phyloP scores from a whole-genome alignment of 2,113 vertebrate species.

The Pelecanoides urinatrix region DNA sequence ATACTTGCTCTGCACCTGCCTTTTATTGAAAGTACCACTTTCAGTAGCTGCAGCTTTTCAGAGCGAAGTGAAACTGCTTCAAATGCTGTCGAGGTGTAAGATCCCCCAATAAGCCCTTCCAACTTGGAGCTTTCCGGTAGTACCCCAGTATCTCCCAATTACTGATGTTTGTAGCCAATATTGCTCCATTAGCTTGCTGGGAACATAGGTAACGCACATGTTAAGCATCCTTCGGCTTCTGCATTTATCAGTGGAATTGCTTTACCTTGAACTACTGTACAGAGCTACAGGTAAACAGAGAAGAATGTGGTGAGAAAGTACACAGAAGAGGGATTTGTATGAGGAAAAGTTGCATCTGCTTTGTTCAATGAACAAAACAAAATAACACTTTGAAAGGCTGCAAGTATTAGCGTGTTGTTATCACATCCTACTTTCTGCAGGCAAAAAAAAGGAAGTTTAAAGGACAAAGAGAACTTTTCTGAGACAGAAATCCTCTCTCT shows the following conservation, averaged over 20 bases:
- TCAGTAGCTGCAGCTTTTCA: background rate
- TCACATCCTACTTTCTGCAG: slow-evolving; percentile 28
- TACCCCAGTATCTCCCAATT: background rate
- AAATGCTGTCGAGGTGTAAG: background rate
- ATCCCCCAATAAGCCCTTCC: background rate
- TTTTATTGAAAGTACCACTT: background rate
- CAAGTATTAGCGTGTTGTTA: slow-evolving; percentile 6
- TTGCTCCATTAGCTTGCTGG: background rate
- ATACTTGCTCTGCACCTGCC: background rate
- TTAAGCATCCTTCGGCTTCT: background rate
- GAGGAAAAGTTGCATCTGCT: slow-evolving; percentile 15
- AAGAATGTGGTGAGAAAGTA: slow-evolving; percentile 12
- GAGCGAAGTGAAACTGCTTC: background rate
- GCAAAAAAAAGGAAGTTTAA: background rate
- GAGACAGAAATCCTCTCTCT: slow-evolving; percentile 30
- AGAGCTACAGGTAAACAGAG: slow-evolving; percentile 11
- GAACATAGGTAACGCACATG: background rate
- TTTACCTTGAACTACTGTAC: background rate
- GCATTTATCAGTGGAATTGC: background rate
- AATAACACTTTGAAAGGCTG: slow-evolving; percentile 31
- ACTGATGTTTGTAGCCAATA: background rate
- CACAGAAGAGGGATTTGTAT: slow-evolving; percentile 13
- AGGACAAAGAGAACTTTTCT: slow-evolving; percentile 38
- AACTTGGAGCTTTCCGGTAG: background rate
- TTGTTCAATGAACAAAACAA: slow-evolving; percentile 59